Percentiles rank a stretch among this genome's conserved stretches.
phyloP scores from a whole-genome alignment of 2,797 vertebrate genomes.

The Siniperca obscura region DNA sequence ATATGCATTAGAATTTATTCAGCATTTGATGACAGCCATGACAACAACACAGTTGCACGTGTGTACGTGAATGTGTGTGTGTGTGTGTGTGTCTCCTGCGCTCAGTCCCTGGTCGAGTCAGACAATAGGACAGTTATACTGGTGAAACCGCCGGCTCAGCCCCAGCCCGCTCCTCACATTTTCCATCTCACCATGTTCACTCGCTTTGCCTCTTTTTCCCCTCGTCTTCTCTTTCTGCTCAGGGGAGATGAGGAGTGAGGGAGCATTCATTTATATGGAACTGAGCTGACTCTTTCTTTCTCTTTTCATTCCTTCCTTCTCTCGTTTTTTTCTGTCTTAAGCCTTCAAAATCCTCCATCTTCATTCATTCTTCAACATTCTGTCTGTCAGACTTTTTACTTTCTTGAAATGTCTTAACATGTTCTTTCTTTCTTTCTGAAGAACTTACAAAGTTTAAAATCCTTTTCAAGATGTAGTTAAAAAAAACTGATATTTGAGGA shows the following conservation, averaged over 20 bases:
- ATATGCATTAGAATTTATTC: conserved; percentile 16
- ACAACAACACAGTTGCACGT: conserved; percentile 43
- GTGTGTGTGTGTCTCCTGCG: conserved; percentile 15
- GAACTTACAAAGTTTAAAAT: not conserved
- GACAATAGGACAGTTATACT: conserved; percentile 79
- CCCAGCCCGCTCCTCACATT: conserved; percentile 70
- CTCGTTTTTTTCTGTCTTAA: not conserved
- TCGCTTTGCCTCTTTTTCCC: conserved; percentile 53
- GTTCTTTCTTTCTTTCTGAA: not conserved
- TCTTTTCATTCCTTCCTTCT: not conserved
- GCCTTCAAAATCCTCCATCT: not conserved
- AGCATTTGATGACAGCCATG: conserved; percentile 50
- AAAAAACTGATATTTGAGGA: not conserved
- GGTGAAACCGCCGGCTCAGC: conserved; percentile 68
- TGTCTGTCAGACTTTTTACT: not conserved
- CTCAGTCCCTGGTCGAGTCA: conserved; percentile 53
- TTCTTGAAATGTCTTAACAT: not conserved
- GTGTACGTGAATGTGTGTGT: conserved; percentile 5
- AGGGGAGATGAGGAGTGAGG: conserved; percentile 49
- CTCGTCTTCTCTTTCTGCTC: conserved; percentile 60
- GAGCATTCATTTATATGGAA: conserved; percentile 38
- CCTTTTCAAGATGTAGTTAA: not conserved
- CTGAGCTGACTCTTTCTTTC: conserved; percentile 1
- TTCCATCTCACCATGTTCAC: conserved; percentile 72
- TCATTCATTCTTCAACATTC: not conserved